Base-by-base conservation (phyloP, 2,888 invertebrate genomes). In the Dromius quadrimaculatus region DNA sequence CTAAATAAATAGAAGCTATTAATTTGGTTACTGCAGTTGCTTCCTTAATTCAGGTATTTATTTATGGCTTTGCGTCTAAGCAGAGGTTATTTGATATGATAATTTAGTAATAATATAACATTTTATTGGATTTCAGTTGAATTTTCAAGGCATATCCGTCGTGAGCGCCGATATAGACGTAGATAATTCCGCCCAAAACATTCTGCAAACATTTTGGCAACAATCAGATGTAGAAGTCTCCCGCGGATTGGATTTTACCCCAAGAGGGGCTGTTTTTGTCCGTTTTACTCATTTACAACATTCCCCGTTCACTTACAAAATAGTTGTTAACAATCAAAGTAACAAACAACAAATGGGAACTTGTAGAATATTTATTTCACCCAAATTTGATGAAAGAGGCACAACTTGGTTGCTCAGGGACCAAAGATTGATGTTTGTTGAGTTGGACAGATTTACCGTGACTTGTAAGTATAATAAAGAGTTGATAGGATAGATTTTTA, bases 231-330 rank as follows among this genome's bases (percentile, higher is more conserved):
- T 94, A 74, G 91, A 94, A 77, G 80, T 95, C 36, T 88, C 90
- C 0, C 86, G 93, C 0, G 95, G 95, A 0, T 85, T 95, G 78
- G 94, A 94, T 83, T 94, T 94, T 82, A 86, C 88, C 4, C 92
- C 92, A 0, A 85, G 92, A 0, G 93, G 93, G 50, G 81, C 88
- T 38, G 88, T 93, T 32, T 87, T 90, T 50, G 92, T 90, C 0
- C 84, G 90, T 17, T 89, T 92, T 80, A 92, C 90, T 0, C 94
- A 94, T 82, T 84, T 94, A 71, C 92, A 94, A 81, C 90, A 94
- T 77, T 84, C 87, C 2, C 87, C 87, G 0, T 94, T 89, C 84
- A 83, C 83, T 32, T 93, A 92, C 78, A 86, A 83, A 22, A 79
- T 82, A 70, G 78, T 74, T 2, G 79, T 81, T 1, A 77, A 79